Conservation (phyloP, 1,140 invertebrate genomes). For the Euwallacea similis region DNA sequence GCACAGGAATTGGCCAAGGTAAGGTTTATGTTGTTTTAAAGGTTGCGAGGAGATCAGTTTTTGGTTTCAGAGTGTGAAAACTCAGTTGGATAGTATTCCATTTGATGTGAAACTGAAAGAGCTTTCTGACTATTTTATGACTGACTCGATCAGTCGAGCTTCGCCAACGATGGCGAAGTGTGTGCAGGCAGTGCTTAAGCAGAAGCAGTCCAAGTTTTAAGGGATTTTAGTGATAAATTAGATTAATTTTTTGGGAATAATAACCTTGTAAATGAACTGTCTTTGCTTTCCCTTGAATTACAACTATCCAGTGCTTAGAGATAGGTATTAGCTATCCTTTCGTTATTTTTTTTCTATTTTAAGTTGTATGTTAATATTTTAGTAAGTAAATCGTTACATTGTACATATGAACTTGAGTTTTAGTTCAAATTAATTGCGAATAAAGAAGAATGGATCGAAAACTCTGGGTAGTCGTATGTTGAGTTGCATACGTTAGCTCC, state of each 20-base stretch:
- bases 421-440: too few relatives aligned
- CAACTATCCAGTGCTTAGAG: not conserved
- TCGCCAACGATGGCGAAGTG: conserved; percentile 99
- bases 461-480: too few relatives aligned
- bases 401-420: too few relatives aligned
- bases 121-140: conserved; percentile 98
- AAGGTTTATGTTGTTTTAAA: conserved; percentile 17
- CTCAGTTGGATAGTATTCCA: conserved; percentile 60
- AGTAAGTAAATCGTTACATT: not conserved
- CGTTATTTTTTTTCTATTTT: conserved; percentile 14
- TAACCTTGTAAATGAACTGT: too few relatives aligned
- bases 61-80: conserved; percentile 40
- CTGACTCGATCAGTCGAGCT: conserved; percentile 92
- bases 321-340: not conserved
- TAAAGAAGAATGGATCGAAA: too few relatives aligned
- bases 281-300: not conserved
- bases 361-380: conserved; percentile 22
- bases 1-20: conserved; percentile 55
- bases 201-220: conserved; percentile 63
- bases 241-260: not conserved
- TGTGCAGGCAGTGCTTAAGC: conserved; percentile 85
- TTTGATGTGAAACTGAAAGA: conserved; percentile 78
- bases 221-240: conserved; percentile 14
- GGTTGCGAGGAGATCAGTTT: not conserved
- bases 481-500: too few relatives aligned